Evolutionary conservation across 1,140 invertebrate species (phyloP), one percentile per base, ranked within the genome.

Genomic region (Drosophila bocqueti): DNA sequence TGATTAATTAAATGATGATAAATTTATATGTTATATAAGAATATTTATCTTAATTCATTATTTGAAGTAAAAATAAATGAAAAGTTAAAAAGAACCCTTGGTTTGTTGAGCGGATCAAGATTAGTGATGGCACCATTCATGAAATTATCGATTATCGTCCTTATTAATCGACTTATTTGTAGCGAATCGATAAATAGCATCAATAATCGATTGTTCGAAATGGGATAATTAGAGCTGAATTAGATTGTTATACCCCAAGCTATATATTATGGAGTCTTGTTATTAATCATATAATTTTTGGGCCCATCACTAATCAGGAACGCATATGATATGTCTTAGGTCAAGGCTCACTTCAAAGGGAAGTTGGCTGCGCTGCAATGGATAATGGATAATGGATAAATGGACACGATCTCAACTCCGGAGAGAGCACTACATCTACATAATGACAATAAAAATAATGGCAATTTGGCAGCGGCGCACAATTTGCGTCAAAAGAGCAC

Each of bases 371-470:
- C 43, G 43, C 4, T 45, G 24, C 46, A 26, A 26, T 2, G 34
- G 43, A 24, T 26, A 34, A 13, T 16, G 29, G 55, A 47, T 36
- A 31, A 15, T 24, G 24, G 58, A 34, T 11, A 38, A 34, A 38
- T 21, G 31, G 60, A 67, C n/a, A 34, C 16, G 43, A 46, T 13
- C 52, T 36, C 31, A 50, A 38, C 68, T 74, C 40, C 50, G 68
- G 46, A 61, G 67, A 52, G 67, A 24, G 24, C 67, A 43, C 67
- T 72, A 61, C 67, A 72, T 87, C 67, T 72, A 61, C 67, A 72
- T 87, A 59, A 76, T 76, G 65, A 76, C 72, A 76, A 76, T 54
- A 76, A 76, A 54, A 76, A 78, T 78, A 78, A 77, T 69, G 45
- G 42, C 52, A 58, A 71, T 78, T 79, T 79, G 65, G 76, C 75